Evolutionary conservation across 2,113 vertebrate species (phyloP).

Genomic region (Uropsilus gracilis): DNA sequence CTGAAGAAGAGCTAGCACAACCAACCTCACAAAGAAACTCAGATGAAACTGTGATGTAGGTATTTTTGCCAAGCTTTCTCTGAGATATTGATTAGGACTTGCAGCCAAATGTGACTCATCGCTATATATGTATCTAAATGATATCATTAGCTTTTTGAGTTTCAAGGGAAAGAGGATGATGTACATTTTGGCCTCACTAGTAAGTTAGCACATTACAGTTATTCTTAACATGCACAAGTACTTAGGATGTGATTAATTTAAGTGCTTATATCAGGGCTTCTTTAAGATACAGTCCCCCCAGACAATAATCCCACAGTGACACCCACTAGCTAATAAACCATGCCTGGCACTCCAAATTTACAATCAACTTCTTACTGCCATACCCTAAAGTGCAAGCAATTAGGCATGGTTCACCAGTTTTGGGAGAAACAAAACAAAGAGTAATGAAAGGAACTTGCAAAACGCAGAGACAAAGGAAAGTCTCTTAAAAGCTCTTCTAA

Average conservation of each 20-base stretch:
- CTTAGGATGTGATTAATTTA: neutral
- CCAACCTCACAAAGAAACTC: neutral
- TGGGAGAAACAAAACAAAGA: neutral
- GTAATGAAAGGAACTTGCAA: neutral
- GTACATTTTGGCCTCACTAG: neutral
- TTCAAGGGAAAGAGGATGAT: neutral
- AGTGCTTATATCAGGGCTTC: neutral
- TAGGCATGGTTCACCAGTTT: neutral
- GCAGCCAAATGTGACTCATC: constrained; percentile 66
- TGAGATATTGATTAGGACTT: constrained; percentile 60
- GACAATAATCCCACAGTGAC: neutral
- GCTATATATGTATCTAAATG: constrained; percentile 47
- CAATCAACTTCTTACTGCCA: neutral
- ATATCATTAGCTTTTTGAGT: constrained; percentile 44
- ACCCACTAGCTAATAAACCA: neutral
- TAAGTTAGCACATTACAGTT: constrained; percentile 26
- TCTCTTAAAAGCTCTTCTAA: neutral
- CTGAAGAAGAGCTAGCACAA: neutral
- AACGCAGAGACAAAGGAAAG: neutral
- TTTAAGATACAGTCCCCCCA: neutral
- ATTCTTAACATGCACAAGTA: neutral
- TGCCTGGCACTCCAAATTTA: neutral
- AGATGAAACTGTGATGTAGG: neutral
- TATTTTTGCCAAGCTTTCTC: constrained; percentile 49
- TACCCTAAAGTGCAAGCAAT: neutral